These are phyloP conservation scores for Theristicus caerulescens DNA, from an alignment of 2,113 vertebrate genomes.

Conservation along the genomic window DNA sequence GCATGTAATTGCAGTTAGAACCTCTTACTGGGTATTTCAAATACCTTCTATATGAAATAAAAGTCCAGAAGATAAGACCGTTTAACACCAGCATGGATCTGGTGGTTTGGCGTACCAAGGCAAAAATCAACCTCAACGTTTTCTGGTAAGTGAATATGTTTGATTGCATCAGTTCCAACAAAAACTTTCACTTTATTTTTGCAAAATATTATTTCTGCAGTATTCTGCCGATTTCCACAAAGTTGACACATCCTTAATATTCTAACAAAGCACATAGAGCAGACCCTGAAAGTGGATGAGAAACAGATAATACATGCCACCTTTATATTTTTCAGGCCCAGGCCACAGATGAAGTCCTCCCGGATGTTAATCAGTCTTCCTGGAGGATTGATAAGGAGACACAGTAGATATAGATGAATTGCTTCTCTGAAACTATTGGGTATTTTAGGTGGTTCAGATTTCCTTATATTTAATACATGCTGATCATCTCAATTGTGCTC, in stretches of 20 bases:
- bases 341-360: neutral
- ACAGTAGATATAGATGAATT: neutral
- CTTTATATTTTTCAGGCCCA: neutral
- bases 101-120: neutral
- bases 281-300: neutral
- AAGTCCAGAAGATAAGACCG: neutral
- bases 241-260: neutral
- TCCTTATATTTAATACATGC: neutral
- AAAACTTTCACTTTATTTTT: neutral
- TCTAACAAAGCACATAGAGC: neutral
- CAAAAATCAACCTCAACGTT: neutral
- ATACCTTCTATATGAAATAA: neutral
- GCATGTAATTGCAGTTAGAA: neutral
- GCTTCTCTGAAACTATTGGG: neutral
- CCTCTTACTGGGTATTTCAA: neutral
- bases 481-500: neutral
- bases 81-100: neutral
- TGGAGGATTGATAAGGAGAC: neutral
- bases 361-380: too few species aligned
- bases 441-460: neutral
- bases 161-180: neutral
- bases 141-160: neutral
- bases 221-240: neutral
- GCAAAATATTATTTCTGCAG: neutral
- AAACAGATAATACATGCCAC: neutral